phyloP scores from a whole-genome alignment of 2,888 invertebrate species.

The Hypselothyrea guttata region DNA sequence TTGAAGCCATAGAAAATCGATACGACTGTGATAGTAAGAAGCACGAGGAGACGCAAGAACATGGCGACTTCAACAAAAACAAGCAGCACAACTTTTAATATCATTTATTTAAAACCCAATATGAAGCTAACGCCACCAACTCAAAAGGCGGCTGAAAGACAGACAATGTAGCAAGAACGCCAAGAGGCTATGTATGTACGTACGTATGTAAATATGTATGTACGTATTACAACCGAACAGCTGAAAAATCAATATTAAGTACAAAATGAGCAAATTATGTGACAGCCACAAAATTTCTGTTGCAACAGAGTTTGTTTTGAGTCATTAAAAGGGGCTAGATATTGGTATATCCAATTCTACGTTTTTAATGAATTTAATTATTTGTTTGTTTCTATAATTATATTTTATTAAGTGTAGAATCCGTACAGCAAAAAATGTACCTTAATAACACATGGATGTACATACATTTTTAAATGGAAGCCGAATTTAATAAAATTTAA shows the following conservation, averaged over 20 bases:
- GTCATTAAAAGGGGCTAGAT: conserved; percentile 2
- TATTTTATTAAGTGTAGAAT: too few relatives aligned
- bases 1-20: conserved; percentile 60
- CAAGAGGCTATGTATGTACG: too few relatives aligned
- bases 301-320: neutral
- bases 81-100: conserved; percentile 51
- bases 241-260: conserved; percentile 47
- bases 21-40: conserved; percentile 59
- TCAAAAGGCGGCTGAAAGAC: neutral
- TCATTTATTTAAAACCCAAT: conserved; percentile 65
- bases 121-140: neutral
- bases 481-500: too few relatives aligned
- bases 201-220: too few relatives aligned
- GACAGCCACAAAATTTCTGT: conserved; percentile 12
- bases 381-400: too few relatives aligned
- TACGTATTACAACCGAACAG: neutral
- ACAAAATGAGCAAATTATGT: conserved; percentile 19
- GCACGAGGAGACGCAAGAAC: conserved; percentile 47
- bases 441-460: too few relatives aligned
- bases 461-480: too few relatives aligned
- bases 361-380: too few relatives aligned
- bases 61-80: conserved; percentile 29
- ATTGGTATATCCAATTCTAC: too few relatives aligned
- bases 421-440: too few relatives aligned
- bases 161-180: neutral